Evolutionary conservation across 1,140 invertebrate genomes (phyloP), one percentile per base, ranked within the genome.

Genomic region (Aplysia californica): DNA sequence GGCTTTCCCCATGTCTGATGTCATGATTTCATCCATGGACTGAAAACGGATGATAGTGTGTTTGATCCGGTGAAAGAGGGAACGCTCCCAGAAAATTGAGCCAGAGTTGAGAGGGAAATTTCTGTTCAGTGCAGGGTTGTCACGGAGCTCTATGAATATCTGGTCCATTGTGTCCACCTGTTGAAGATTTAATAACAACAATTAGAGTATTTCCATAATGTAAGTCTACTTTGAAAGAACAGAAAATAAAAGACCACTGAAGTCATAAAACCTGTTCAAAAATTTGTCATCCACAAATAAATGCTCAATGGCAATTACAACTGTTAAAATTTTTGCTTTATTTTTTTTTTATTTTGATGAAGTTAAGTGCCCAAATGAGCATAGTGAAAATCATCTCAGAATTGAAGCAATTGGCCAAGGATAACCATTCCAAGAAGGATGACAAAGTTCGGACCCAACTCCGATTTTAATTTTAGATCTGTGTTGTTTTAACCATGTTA

Each of bases 71-170:
- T 94, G 91, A 80, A 95, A 95, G 20, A 97, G 87, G 56, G 94
- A 91, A 39, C 94, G 91, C 3, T 93, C 93, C 96, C 96, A 97
- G 84, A 92, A 94, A 66, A 97, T 95, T 21, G 94, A 92, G 26
- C 96, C 96, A 29, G 94, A 93, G 23, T 93, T 91, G 0, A 94
- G 93, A 0, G 95, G 94, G 80, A 96, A 93, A 84, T 96, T 92
- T 61, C 93, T 92, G 20, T 94, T 91, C 20, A 96, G 84, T 0
- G 95, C 94, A 0, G 96, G 96, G 75, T 92, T 91, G 0, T 87
- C 82, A 77, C 93, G 93, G 76, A 92, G 92, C 86, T 91, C 91
- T 93, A 95, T 84, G 58, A 92, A 92, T 67, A 90, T 81, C 70
- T 85, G 77, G 77, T 89, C 88, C 80, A 90, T 88, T 6, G 78